Evolutionary conservation across 2,113 vertebrate genomes (phyloP).

Genomic region (Gobio gobio): DNA sequence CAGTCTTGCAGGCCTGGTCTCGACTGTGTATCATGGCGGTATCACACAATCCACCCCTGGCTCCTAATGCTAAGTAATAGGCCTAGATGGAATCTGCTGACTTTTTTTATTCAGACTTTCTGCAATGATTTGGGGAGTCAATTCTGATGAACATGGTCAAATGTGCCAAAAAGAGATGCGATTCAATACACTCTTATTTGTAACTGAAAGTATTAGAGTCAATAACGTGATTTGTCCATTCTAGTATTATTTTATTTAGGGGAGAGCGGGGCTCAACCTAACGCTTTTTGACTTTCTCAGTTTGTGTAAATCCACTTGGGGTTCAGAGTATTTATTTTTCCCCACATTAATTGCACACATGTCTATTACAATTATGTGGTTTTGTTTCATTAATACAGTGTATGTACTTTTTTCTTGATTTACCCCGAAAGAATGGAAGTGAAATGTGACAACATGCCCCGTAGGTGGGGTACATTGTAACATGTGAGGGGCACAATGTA

Average conservation of each 20-base stretch:
- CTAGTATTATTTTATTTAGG: background rate
- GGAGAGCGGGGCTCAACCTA: too few species aligned
- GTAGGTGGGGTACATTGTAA: too few species aligned
- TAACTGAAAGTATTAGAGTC: background rate
- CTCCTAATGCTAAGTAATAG: background rate
- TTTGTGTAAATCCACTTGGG: too few species aligned
- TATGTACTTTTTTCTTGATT: too few species aligned
- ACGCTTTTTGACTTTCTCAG: too few species aligned
- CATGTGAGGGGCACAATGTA: too few species aligned
- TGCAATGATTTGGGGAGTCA: background rate
- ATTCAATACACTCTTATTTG: background rate
- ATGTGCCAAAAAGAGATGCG: background rate
- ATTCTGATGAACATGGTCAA: background rate
- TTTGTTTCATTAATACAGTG: too few species aligned
- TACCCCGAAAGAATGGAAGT: too few species aligned
- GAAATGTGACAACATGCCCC: too few species aligned
- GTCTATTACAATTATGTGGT: too few species aligned
- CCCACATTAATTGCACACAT: too few species aligned
- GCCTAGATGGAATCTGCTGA: background rate
- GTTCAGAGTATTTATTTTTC: too few species aligned
- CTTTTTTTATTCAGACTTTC: background rate
- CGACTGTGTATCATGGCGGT: background rate
- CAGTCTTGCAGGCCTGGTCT: conserved; percentile 56
- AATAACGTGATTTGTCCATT: background rate
- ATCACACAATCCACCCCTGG: background rate